Conservation (phyloP, 2,113 vertebrate species). For the Nettapus auritus region DNA sequence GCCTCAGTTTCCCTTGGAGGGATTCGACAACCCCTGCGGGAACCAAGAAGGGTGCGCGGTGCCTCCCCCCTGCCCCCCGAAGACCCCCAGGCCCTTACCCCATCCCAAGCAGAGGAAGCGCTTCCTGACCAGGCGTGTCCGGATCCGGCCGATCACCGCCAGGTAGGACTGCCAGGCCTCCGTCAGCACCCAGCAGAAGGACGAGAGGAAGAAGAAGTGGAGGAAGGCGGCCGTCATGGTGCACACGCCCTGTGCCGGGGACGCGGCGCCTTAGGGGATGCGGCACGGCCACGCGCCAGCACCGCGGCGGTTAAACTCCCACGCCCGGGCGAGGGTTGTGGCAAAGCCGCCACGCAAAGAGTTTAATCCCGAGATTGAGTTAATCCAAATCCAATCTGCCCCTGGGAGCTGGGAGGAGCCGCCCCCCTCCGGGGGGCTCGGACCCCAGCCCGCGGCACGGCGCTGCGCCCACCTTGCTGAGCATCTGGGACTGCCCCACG, state of each 20-base stretch:
- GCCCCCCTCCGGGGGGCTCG: neutral
- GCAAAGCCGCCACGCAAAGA: neutral
- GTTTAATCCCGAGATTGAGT: conserved; percentile 37
- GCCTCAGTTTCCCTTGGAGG: conserved; percentile 4
- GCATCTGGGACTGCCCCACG: conserved; percentile 96
- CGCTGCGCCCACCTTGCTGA: conserved; percentile 89
- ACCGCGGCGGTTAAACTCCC: neutral
- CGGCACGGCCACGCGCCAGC: rapidly evolving
- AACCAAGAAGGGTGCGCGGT: rapidly evolving
- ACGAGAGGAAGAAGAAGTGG: conserved; percentile 99
- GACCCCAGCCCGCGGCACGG: rapidly evolving
- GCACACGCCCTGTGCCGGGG: conserved; percentile 87
- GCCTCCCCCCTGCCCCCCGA: rapidly evolving
- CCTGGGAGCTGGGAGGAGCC: rapidly evolving
- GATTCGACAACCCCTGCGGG: neutral
- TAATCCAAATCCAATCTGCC: conserved; percentile 61
- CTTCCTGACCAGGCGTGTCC: conserved; percentile 95
- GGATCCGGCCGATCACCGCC: conserved; percentile 96
- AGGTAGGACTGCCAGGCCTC: conserved; percentile 99
- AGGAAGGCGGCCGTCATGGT: conserved; percentile 97
- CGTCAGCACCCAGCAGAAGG: conserved; percentile 99
- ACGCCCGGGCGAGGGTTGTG: neutral
- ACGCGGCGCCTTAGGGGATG: rapidly evolving
- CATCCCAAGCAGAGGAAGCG: conserved; percentile 98
- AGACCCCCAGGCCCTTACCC: conserved; percentile 81